Base-by-base conservation (phyloP, 92 coral and sea anemone genomes). In the Zoanthus gigantus region DNA sequence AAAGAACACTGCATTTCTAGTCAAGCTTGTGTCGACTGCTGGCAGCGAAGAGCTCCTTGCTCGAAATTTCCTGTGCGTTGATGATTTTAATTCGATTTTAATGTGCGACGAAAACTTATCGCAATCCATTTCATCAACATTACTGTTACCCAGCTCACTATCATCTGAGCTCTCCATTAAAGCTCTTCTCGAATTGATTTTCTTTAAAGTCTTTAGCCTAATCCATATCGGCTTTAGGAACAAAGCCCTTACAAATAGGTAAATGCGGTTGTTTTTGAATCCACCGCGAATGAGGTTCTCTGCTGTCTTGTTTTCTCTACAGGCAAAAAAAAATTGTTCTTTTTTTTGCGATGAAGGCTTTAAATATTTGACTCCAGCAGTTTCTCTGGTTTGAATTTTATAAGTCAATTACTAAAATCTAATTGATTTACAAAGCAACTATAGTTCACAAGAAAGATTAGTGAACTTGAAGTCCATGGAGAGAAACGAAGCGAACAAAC, bases 21-120 rank as follows among this genome's bases (percentile, higher is more conserved):
- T 14, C 46, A 63, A 16, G 47, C 75, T 46, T 30, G 76, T 66
- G 13, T 81, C 75, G 46, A 81, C 85, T 6, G 29, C 74, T 9
- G 85, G 85, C 18, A 81, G 18, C 12, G 85, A 81, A 23, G 63
- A 4, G 17, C 85, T 81, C 7, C 75, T 81, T n/a, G 76, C 60
- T 3, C 75, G 74, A 65, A 1, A 28, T 46, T 66, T 81, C 60
- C 45, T 45, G 28, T 32, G 60, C 23, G 28, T 28, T 23, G 46
- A 1, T 16, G 46, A 1, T 16, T 44, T 81, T 32, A 66, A 17
- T 10, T 79, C 56, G 42, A 44, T 47, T 44, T 44, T 57, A 79
- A 63, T 81, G 29, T 66, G 75, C 9, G 75, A 48, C 11, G 74
- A 67, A 53, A 81, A 81, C 60, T 81, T 10, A 23, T 81, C 85